Conservation (phyloP, 2,888 invertebrate species). For the Rhorus exstirpatorius region DNA sequence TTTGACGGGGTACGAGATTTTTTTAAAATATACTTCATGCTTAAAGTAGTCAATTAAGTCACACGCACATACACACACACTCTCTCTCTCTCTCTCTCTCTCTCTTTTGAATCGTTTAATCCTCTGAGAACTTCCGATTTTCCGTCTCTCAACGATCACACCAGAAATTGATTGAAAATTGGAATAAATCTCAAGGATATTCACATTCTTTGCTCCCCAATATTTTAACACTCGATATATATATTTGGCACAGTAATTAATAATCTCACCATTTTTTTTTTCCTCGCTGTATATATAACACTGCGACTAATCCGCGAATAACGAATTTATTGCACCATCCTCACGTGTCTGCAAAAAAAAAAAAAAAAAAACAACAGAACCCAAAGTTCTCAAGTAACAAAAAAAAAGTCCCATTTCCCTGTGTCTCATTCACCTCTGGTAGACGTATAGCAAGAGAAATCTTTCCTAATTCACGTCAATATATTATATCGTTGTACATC, state of each 20-base stretch:
- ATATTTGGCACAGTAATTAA: slow-evolving; percentile 49
- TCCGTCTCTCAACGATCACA: not conserved
- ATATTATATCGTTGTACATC: too few species aligned
- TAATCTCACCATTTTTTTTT: slow-evolving; percentile 16
- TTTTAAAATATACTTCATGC: slow-evolving; percentile 80
- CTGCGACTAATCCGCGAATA: slow-evolving; percentile 54
- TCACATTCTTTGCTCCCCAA: not conserved
- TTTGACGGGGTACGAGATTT: slow-evolving; percentile 96
- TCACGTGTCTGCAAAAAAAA: slow-evolving; percentile 19
- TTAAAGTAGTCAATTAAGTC: slow-evolving; percentile 58
- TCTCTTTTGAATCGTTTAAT: slow-evolving; percentile 12
- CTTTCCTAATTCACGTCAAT: too few species aligned
- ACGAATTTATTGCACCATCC: slow-evolving; percentile 51
- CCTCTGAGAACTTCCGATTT: slow-evolving; percentile 15
- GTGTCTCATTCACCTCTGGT: slow-evolving; percentile 1
- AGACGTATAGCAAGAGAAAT: slow-evolving; percentile 35
- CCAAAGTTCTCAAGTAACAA: slow-evolving; percentile 14
- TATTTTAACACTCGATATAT: slow-evolving; percentile 27
- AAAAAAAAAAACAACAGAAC: too few species aligned
- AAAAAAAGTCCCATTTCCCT: slow-evolving; percentile 17
- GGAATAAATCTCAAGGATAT: slow-evolving; percentile 1
- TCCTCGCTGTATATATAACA: slow-evolving; percentile 33
- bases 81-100: not conserved
- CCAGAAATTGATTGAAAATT: slow-evolving; percentile 2
- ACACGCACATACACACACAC: slow-evolving; percentile 5